A percentile compares a stretch with the other conserved stretches of the same genome.
phyloP scores from a whole-genome alignment of 53 echinoderm and acorn worm species.

The Henricia sp. region DNA sequence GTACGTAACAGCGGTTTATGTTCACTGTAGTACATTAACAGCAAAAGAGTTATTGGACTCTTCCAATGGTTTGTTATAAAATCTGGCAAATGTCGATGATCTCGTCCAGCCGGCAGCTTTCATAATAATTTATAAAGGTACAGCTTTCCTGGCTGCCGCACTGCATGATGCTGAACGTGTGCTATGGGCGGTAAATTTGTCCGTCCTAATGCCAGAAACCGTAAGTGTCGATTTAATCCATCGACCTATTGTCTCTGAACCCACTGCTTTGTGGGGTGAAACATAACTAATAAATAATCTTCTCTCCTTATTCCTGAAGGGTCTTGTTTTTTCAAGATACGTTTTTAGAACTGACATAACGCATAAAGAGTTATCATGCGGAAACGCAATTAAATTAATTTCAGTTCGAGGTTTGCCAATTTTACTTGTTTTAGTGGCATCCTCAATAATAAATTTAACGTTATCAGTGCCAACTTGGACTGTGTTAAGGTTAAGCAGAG shows the following conservation, averaged over 20 bases:
- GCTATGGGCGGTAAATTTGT: too few species aligned
- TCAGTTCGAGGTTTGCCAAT: background rate
- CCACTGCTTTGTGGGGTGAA: slow-evolving; percentile 1
- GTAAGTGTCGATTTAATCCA: background rate
- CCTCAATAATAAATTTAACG: too few species aligned
- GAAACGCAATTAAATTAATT: background rate
- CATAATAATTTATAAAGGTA: slow-evolving; percentile 1
- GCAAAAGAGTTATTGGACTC: background rate
- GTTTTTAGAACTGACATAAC: background rate
- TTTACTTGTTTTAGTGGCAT: too few species aligned
- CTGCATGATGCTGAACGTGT: too few species aligned
- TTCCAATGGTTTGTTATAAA: slow-evolving; percentile 9
- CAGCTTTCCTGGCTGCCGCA: background rate
- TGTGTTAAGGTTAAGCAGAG: background rate
- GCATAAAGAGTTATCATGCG: background rate
- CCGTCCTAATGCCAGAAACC: too few species aligned
- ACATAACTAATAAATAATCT: background rate
- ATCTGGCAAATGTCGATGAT: background rate
- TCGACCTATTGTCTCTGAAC: background rate
- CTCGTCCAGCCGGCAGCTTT: slow-evolving; percentile 19
- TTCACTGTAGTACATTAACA: background rate
- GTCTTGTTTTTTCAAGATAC: background rate
- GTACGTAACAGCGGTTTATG: too few species aligned
- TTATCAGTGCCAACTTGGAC: background rate
- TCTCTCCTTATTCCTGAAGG: background rate